These are phyloP conservation scores for Tachystola acroxantha DNA, from an alignment of 2,888 invertebrate genomes.

Conservation along the genomic window DNA sequence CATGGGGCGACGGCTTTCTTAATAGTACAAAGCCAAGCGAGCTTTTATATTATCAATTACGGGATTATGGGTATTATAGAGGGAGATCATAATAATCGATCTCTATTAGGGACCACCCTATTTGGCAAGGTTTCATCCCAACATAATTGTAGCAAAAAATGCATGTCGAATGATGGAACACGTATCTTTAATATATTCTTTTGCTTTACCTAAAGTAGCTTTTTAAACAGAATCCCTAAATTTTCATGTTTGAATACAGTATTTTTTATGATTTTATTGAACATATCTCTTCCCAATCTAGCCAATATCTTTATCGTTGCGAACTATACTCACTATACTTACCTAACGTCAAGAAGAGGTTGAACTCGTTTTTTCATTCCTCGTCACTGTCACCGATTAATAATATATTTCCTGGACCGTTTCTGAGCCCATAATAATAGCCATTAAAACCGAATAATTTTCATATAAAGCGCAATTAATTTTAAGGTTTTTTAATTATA, in stretches of 20 bases:
- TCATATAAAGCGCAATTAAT: slow-evolving; percentile 26
- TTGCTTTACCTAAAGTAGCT: too few relatives aligned
- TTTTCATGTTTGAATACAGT: too few relatives aligned
- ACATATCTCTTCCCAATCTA: too few relatives aligned
- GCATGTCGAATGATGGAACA: too few relatives aligned
- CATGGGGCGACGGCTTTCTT: slow-evolving; percentile 42
- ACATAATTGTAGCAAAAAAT: background rate
- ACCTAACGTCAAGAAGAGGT: too few relatives aligned
- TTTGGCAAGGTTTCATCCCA: slow-evolving; percentile 13
- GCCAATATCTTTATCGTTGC: too few relatives aligned
- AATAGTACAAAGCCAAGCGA: slow-evolving; percentile 53
- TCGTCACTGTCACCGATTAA: too few relatives aligned
- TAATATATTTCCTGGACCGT: background rate
- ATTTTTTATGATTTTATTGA: too few relatives aligned
- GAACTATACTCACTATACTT: too few relatives aligned
- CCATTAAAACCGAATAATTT: slow-evolving; percentile 19
- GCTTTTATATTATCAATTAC: slow-evolving; percentile 67
- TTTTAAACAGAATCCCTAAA: too few relatives aligned
- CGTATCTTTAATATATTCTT: too few relatives aligned
- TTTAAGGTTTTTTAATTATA: slow-evolving; percentile 37
- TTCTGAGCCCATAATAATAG: background rate
- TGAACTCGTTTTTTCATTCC: too few relatives aligned
- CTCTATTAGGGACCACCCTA: slow-evolving; percentile 41
- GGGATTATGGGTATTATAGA: slow-evolving; percentile 61
- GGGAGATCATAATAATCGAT: slow-evolving; percentile 62